Evolutionary conservation across 2,113 vertebrate genomes (phyloP).

Genomic region (Erythrolamprus reginae): DNA sequence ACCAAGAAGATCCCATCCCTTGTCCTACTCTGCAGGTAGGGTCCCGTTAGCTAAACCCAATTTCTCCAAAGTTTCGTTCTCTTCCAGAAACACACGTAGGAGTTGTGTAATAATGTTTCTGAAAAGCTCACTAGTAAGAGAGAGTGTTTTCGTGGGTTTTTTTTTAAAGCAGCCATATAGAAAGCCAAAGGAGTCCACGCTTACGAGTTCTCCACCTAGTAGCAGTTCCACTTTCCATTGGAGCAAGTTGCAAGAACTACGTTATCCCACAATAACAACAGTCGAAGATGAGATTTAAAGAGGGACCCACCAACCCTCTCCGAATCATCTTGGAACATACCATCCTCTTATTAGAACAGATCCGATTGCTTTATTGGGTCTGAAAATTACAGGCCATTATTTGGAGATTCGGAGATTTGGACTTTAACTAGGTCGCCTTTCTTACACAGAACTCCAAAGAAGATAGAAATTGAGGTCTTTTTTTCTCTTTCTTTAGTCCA

Average conservation of each 20-base stretch:
- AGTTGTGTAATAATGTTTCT: background rate
- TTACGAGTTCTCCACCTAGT: background rate
- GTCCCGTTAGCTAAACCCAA: background rate
- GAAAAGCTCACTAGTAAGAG: background rate
- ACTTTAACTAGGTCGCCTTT: conserved; percentile 37
- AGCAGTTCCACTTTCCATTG: background rate
- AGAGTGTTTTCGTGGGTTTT: background rate
- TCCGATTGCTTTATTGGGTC: conserved; percentile 16
- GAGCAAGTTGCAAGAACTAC: conserved; percentile 1
- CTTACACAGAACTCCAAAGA: conserved; percentile 25
- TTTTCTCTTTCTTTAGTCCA: conserved; percentile 8
- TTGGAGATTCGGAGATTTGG: conserved; percentile 31
- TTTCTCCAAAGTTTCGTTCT: background rate
- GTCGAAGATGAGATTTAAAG: conserved; percentile 44
- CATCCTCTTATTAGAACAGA: background rate
- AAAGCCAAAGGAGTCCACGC: conserved; percentile 25
- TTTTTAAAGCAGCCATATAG: conserved; percentile 21
- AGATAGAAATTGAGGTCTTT: conserved; percentile 9
- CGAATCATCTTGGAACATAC: background rate
- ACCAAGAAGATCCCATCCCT: background rate
- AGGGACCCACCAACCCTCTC: conserved; percentile 6
- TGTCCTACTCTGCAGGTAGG: background rate
- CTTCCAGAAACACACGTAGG: background rate
- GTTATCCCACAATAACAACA: background rate
- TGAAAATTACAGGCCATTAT: conserved; percentile 25